A percentile compares a stretch with the other conserved stretches of the same genome.
These are phyloP conservation scores for Drosophila teissieri DNA, from an alignment of 1,140 invertebrate genomes.

Conservation along the genomic window DNA sequence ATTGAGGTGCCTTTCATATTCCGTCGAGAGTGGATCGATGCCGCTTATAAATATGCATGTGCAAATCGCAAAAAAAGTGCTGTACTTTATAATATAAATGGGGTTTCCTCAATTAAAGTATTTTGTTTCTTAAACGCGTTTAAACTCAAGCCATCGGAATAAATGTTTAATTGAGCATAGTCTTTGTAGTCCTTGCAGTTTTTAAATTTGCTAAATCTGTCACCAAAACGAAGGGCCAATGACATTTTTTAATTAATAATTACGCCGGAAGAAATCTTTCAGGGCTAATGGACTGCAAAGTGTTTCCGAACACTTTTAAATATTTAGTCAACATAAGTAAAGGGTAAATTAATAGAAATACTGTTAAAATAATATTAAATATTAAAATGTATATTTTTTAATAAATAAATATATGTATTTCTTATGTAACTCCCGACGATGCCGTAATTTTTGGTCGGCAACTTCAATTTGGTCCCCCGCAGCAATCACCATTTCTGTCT, in stretches of 20 bases:
- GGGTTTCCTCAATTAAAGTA: neutral
- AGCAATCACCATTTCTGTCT: constrained; percentile 2
- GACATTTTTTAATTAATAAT: constrained; percentile 30
- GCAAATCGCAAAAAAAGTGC: neutral
- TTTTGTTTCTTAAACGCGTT: neutral
- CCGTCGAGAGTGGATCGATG: constrained; percentile 38
- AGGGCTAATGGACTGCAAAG: constrained; percentile 36
- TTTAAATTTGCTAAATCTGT: constrained; percentile 44
- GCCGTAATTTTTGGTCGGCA: constrained; percentile 35
- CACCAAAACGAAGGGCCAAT: constrained; percentile 2
- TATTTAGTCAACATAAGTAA: neutral
- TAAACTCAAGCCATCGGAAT: neutral
- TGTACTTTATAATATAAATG: constrained; percentile 10
- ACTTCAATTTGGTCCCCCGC: constrained; percentile 19
- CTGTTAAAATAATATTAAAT: neutral
- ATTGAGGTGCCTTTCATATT: constrained; percentile 40
- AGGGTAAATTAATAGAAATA: neutral
- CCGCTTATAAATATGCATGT: constrained; percentile 17
- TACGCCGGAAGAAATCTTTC: constrained; percentile 19
- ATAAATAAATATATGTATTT: too few species aligned
- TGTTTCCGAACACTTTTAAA: constrained; percentile 1
- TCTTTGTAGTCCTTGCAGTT: constrained; percentile 5
- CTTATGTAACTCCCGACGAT: neutral
- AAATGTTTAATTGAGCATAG: constrained; percentile 26
- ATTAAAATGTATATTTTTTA: too few species aligned